phyloP scores from a whole-genome alignment of 1,140 invertebrate genomes.

The Halictus rubicundus region DNA sequence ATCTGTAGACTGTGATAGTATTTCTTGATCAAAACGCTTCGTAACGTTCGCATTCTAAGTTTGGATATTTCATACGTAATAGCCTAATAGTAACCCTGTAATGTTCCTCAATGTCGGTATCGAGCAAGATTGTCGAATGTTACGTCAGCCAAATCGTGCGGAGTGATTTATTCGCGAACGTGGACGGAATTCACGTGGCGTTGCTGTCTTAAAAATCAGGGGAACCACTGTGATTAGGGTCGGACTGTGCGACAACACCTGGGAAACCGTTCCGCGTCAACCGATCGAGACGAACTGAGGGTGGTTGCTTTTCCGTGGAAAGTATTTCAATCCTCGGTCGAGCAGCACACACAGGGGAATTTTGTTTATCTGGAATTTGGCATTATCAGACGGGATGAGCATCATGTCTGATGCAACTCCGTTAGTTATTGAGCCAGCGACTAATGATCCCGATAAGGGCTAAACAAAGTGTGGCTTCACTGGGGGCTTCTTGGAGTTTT shows the following conservation, averaged over 20 bases:
- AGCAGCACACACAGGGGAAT: slow-evolving; percentile 61
- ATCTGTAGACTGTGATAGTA: no score
- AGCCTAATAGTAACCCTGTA: no score
- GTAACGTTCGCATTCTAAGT: no score
- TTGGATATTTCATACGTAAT: no score
- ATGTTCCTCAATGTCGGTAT: no score
- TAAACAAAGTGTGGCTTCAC: slow-evolving; percentile 67
- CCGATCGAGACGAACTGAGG: slow-evolving; percentile 63
- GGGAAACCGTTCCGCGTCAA: slow-evolving; percentile 23
- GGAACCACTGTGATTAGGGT: no score
- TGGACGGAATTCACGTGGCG: background rate
- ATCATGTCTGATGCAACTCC: slow-evolving; percentile 77
- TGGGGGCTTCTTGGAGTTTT: slow-evolving; percentile 69
- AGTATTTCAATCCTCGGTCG: slow-evolving; percentile 72
- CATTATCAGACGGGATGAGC: slow-evolving; percentile 73
- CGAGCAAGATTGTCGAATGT: background rate
- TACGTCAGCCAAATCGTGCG: background rate
- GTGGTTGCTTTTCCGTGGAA: slow-evolving; percentile 47
- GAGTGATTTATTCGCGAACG: background rate
- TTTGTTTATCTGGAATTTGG: slow-evolving; percentile 73
- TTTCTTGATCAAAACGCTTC: no score
- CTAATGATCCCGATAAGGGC: slow-evolving; percentile 72
- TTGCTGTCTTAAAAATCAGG: no score
- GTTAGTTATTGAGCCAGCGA: slow-evolving; percentile 75
- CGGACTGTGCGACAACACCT: no score